phyloP scores from a whole-genome alignment of 1,140 invertebrate genomes.

The Microvelia longipes region DNA sequence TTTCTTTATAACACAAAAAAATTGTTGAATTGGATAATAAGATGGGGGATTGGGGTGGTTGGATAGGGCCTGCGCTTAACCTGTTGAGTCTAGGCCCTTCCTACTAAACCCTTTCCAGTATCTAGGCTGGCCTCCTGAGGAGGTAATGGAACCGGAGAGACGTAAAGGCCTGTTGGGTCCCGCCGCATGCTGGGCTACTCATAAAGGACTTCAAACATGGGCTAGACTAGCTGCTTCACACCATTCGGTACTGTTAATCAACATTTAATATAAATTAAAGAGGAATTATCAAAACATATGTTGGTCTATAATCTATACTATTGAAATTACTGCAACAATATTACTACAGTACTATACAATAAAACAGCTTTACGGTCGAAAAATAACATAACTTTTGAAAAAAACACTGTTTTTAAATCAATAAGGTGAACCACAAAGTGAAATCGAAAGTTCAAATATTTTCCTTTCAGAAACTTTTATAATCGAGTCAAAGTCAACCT shows the following conservation, averaged over 20 bases:
- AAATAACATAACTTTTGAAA: too few relatives aligned
- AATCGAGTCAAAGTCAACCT: too few relatives aligned
- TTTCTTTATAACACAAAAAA: background rate
- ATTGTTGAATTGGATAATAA: background rate
- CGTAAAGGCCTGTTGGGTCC: slow-evolving; percentile 40
- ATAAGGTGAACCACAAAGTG: too few relatives aligned
- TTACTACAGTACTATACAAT: too few relatives aligned
- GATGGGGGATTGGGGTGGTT: background rate
- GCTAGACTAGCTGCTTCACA: slow-evolving; percentile 37
- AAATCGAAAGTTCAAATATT: too few relatives aligned
- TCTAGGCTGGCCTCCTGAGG: background rate
- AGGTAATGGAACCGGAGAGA: slow-evolving; percentile 7
- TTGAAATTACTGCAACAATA: too few relatives aligned
- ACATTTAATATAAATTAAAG: background rate
- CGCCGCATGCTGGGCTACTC: slow-evolving; percentile 49
- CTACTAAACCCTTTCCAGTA: background rate
- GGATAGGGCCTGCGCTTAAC: background rate
- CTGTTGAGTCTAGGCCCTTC: slow-evolving; percentile 8
- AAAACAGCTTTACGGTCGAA: too few relatives aligned
- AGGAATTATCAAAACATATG: too few relatives aligned
- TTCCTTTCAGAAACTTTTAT: too few relatives aligned
- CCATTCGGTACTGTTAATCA: background rate
- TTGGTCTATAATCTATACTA: too few relatives aligned
- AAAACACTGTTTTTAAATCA: too few relatives aligned
- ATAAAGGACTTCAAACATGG: slow-evolving; percentile 53